phyloP scores from a whole-genome alignment of 1,140 invertebrate genomes.

The Leptinotarsa undecemlineata region DNA sequence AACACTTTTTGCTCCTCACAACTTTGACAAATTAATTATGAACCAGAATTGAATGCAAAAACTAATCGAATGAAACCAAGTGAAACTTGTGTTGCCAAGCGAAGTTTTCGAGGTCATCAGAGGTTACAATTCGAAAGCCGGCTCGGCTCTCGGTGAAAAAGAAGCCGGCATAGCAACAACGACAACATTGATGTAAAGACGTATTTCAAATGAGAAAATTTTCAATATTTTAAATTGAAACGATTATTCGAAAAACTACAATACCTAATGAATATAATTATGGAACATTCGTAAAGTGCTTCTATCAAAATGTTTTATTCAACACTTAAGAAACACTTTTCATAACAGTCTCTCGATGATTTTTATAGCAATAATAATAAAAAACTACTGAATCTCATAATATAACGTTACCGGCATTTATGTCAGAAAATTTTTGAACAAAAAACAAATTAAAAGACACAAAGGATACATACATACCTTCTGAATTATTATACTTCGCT shows the following conservation, averaged over 20 bases:
- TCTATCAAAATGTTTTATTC: no score
- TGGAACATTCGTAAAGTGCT: no score
- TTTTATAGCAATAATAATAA: no score
- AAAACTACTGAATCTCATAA: no score
- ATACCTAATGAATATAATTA: no score
- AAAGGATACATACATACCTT: slow-evolving; percentile 35
- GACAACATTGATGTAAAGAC: not conserved
- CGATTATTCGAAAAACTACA: no score
- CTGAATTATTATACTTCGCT: slow-evolving; percentile 38
- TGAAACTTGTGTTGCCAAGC: slow-evolving; percentile 19
- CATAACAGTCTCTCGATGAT: no score
- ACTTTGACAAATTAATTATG: not conserved
- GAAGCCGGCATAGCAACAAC: slow-evolving; percentile 2
- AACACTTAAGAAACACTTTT: no score
- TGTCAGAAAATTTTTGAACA: slow-evolving; percentile 11
- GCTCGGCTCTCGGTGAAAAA: not conserved
- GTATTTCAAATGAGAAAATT: no score
- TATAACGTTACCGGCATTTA: no score
- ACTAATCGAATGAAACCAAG: slow-evolving; percentile 10
- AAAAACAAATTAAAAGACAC: slow-evolving; percentile 4
- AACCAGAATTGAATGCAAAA: not conserved
- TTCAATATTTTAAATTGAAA: no score
- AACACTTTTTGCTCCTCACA: not conserved
- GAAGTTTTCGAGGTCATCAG: slow-evolving; percentile 50
- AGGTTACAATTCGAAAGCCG: slow-evolving; percentile 13